Evolutionary conservation across 2,888 invertebrate genomes (phyloP), one percentile per base, ranked within the genome.

Genomic region (Camptogramma bilineatum): DNA sequence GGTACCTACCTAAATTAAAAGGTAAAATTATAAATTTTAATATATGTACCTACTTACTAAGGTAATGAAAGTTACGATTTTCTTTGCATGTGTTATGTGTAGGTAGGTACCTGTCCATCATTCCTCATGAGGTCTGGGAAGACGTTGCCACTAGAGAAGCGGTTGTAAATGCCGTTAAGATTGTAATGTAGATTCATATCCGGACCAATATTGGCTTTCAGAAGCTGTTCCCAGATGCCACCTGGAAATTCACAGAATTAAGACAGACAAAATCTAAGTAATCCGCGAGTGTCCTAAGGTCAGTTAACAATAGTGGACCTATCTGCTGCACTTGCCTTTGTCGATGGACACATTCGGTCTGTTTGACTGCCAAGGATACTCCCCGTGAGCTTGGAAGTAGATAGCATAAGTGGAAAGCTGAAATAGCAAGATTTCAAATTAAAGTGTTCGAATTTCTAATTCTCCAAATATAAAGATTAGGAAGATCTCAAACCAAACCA

Each of bases 161-260:
- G 83, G 62, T 91, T 92, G 75, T 87, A 93, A 61, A 93, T 92
- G 4, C 93, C 93, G 66, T 93, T 93, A 57, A 92, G 75, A 71
- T 93, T 93, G 76, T 93, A 93, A 70, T 93, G 93, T 10, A 93
- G 76, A 70, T 93, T 93, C 93, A 93, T 93, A 59, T 93, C 93
- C 0, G 93, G 93, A 1, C 93, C 93, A 42, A 93, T 93, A 66
- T 93, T 93, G 0, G 91, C 92, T 75, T 91, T 92, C n/a, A 93
- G 79, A 1, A 93, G 76, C 63, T 92, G 91, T 67, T 92, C 91
- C 93, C 93, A 93, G 67, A 93, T 91, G 8, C 91, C 91, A 76
- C 91, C 93, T 92, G 71, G 10, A 54, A 50, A 57, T 13, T 39
- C 2, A 39, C 13, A 13, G 8, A 28, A 39, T 4, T 28, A 0